A percentile compares a stretch with the other conserved stretches of the same genome.
phyloP scores from a whole-genome alignment of 2,888 invertebrate genomes.

The Scaptomyza reducta region DNA sequence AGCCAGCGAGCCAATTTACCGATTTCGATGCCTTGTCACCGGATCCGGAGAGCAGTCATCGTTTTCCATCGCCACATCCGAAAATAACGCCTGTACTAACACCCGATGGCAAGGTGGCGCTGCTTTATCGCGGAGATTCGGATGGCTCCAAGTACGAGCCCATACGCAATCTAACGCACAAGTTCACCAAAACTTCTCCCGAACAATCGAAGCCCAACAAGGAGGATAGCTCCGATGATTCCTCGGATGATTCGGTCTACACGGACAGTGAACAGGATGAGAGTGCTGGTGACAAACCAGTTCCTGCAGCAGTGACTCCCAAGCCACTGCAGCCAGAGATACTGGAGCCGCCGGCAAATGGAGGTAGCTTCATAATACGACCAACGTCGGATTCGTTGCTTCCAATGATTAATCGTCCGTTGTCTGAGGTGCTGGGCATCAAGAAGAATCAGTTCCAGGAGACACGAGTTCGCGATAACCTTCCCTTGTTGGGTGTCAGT shows the following conservation, averaged over 20 bases:
- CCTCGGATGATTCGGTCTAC: slow-evolving; percentile 72
- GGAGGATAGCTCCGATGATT: slow-evolving; percentile 61
- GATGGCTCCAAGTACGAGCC: slow-evolving; percentile 84
- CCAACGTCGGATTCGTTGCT: slow-evolving; percentile 82
- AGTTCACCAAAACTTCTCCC: slow-evolving; percentile 73
- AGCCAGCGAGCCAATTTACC: slow-evolving; percentile 76
- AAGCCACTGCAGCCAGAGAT: slow-evolving; percentile 57
- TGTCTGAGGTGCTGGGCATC: slow-evolving; percentile 84
- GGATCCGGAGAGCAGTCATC: slow-evolving; percentile 84
- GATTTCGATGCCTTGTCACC: slow-evolving; percentile 83
- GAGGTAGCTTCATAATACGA: slow-evolving; percentile 76
- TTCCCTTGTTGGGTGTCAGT: slow-evolving; percentile 59
- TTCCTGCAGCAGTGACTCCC: slow-evolving; percentile 35
- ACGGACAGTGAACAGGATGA: slow-evolving; percentile 65
- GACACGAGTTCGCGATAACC: slow-evolving; percentile 83
- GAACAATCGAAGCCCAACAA: slow-evolving; percentile 38
- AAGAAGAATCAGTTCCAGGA: slow-evolving; percentile 84
- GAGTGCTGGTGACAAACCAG: slow-evolving; percentile 46
- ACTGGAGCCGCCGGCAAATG: slow-evolving; percentile 60
- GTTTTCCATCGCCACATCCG: slow-evolving; percentile 83
- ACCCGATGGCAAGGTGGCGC: slow-evolving; percentile 85
- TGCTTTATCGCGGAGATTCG: slow-evolving; percentile 84
- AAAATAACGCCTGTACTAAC: slow-evolving; percentile 85
- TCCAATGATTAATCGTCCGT: slow-evolving; percentile 84
- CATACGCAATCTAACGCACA: slow-evolving; percentile 84